phyloP scores from a whole-genome alignment of 2,888 invertebrate species.

The Agriotes lineatus region DNA sequence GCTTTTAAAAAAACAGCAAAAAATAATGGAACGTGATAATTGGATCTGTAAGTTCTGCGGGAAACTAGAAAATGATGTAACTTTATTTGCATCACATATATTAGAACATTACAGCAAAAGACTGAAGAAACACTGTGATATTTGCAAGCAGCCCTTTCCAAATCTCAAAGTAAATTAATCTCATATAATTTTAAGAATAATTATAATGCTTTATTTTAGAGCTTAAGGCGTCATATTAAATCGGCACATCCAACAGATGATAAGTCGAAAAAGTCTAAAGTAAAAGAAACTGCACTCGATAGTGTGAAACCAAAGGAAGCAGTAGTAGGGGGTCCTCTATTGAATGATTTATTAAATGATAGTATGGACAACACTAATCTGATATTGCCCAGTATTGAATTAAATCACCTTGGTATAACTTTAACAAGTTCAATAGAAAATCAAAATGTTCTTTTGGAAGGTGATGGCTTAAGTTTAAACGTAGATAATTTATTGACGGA shows the following conservation, averaged over 20 bases:
- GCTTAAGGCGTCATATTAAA: constrained; percentile 52
- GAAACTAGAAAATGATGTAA: constrained; percentile 61
- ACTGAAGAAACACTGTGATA: constrained; percentile 54
- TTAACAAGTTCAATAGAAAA: constrained; percentile 48
- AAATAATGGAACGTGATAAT: constrained; percentile 57
- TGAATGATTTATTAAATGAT: constrained; percentile 57
- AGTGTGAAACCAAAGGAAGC: constrained; percentile 46
- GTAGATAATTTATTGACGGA: constrained; percentile 57
- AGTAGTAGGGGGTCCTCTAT: constrained; percentile 58
- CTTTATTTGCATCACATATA: constrained; percentile 65
- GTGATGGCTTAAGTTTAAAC: constrained; percentile 56
- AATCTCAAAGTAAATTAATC: constrained; percentile 53
- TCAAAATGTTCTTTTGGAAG: constrained; percentile 53
- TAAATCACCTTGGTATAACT: constrained; percentile 51
- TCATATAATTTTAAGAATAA: no score
- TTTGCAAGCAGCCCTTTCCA: constrained; percentile 56
- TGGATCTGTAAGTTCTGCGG: constrained; percentile 67
- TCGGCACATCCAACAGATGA: constrained; percentile 46
- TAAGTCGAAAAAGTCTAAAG: constrained; percentile 9
- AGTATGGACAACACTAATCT: constrained; percentile 58
- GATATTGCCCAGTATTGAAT: constrained; percentile 53
- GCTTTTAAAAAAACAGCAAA: constrained; percentile 56
- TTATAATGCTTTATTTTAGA: no score
- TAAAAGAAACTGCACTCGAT: not conserved
- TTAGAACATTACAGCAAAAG: constrained; percentile 63